Conservation (phyloP, 2,113 vertebrate genomes). For the Rhizomys pruinosus region DNA sequence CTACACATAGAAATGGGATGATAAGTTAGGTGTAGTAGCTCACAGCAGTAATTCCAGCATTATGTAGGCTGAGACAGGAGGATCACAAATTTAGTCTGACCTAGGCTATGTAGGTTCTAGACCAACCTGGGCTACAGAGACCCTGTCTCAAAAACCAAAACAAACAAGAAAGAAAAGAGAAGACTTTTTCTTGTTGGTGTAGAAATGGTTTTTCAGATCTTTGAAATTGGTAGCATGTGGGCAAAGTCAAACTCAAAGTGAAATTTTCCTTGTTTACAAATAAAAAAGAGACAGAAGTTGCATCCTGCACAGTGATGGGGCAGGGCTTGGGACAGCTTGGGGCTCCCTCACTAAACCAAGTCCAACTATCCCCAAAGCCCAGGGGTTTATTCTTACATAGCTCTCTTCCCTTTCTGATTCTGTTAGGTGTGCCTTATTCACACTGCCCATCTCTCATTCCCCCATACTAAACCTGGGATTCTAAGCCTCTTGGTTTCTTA, state of each 20-base stretch:
- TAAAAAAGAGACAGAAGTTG: not conserved
- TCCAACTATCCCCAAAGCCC: not conserved
- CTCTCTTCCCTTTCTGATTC: not conserved
- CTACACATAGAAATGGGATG: conserved; percentile 3
- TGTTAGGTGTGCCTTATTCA: not conserved
- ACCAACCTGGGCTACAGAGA: not conserved
- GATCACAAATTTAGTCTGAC: not conserved
- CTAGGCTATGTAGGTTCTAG: not conserved
- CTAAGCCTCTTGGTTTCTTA: not conserved
- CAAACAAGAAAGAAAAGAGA: not conserved
- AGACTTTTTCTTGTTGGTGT: not conserved
- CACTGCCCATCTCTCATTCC: not conserved
- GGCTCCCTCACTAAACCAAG: not conserved
- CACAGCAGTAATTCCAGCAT: not conserved
- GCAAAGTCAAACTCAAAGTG: not conserved
- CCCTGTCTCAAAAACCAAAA: not conserved
- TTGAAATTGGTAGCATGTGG: not conserved
- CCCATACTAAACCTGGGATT: not conserved
- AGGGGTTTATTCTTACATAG: too few species aligned
- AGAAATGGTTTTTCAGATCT: conserved; percentile 13
- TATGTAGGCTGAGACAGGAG: not conserved
- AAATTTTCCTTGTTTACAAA: not conserved
- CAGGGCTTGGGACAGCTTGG: not conserved
- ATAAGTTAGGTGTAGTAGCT: not conserved
- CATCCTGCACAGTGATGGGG: not conserved